A percentile compares a stretch with the other conserved stretches of the same genome.
phyloP scores from a whole-genome alignment of 1,140 invertebrate genomes.

The Brachionus angularis region DNA sequence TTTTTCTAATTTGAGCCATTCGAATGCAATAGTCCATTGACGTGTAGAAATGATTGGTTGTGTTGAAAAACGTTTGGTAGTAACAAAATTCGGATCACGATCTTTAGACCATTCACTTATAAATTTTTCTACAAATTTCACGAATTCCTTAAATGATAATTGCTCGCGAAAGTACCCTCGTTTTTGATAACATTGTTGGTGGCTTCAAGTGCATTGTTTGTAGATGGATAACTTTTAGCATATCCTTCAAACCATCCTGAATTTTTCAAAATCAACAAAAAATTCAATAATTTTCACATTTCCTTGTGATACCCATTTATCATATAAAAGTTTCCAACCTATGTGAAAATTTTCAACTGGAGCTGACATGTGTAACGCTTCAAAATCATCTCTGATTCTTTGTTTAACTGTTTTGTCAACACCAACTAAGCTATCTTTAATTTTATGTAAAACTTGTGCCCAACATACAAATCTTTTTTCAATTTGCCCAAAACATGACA shows the following conservation, averaged over 20 bases:
- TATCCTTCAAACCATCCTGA: not conserved
- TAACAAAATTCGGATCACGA: not conserved
- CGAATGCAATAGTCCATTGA: not conserved
- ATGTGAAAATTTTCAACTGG: not conserved
- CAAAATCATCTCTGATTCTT: not conserved
- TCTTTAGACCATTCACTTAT: not conserved
- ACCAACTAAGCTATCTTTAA: not conserved
- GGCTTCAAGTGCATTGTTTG: not conserved
- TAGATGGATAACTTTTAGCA: not conserved
- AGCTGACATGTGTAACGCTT: not conserved
- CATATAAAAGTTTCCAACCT: constrained; percentile 3
- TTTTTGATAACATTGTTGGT: not conserved
- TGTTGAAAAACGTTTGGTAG: not conserved
- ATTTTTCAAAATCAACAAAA: not conserved
- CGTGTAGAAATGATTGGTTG: not conserved
- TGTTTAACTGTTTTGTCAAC: not conserved
- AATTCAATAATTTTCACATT: constrained; percentile 7
- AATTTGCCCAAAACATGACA: constrained; percentile 2
- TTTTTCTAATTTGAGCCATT: not conserved
- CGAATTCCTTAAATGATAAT: not conserved
- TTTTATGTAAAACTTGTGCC: not conserved
- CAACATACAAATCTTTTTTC: not conserved
- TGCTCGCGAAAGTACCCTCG: not conserved
- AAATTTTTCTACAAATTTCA: not conserved
- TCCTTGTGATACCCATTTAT: not conserved